Percentiles rank a stretch among this genome's conserved stretches.
phyloP scores from a whole-genome alignment of 2,888 invertebrate species.

The Caenorhabditis angaria region DNA sequence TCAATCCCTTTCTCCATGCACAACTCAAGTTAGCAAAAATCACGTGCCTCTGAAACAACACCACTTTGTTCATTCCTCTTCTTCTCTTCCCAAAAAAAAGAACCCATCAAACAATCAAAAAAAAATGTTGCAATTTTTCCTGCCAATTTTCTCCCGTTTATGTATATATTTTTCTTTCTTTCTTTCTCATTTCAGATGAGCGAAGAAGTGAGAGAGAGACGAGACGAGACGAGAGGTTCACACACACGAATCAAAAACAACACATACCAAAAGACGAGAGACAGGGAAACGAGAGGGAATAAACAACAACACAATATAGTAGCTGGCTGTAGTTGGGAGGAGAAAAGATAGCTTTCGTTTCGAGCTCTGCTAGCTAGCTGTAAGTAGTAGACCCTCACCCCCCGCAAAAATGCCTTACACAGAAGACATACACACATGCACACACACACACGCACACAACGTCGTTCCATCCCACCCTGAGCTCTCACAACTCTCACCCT shows the following conservation, averaged over 20 bases:
- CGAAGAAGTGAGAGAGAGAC: background rate
- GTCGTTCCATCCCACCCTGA: conserved; percentile 2
- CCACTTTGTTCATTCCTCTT: too few species aligned
- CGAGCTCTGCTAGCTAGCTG: conserved; percentile 4
- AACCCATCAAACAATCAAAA: background rate
- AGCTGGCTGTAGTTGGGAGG: background rate
- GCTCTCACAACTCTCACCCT: conserved; percentile 2
- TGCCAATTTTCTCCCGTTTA: background rate
- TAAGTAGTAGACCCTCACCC: conserved; percentile 4
- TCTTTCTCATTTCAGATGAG: background rate
- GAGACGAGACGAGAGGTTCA: too few species aligned
- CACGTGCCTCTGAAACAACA: too few species aligned
- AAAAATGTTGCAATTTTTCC: conserved; percentile 4
- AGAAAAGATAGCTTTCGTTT: conserved; percentile 1
- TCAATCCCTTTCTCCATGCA: too few species aligned
- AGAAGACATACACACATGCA: background rate
- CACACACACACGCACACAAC: background rate
- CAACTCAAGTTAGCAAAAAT: too few species aligned
- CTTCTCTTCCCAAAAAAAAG: background rate
- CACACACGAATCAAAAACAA: background rate
- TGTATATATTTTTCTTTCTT: background rate
- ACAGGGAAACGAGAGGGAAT: background rate
- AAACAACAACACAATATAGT: background rate
- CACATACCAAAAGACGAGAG: too few species aligned
- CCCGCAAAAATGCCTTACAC: conserved; percentile 2